Percentiles rank a stretch among this genome's conserved stretches.
Evolutionary conservation across 2,888 invertebrate species (phyloP).

Genomic region (Esperia sulphurella): DNA sequence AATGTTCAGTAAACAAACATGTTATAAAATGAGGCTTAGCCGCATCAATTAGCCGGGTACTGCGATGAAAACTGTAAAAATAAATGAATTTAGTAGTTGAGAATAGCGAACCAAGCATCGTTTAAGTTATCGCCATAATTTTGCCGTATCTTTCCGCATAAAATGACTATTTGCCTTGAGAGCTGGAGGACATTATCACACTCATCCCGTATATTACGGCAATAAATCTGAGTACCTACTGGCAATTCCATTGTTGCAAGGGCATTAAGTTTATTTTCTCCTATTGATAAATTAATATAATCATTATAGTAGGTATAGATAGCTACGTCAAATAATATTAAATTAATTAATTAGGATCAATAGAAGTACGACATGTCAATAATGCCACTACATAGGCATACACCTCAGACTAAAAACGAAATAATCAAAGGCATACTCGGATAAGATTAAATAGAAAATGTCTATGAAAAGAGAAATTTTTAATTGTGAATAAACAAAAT

Average conservation of each 20-base stretch:
- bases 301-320: no score
- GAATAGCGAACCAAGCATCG: background rate
- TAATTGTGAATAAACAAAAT: background rate
- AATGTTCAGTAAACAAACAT: no score
- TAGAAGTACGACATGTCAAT: no score
- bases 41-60: no score
- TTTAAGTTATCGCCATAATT: slow-evolving; percentile 23
- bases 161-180: slow-evolving; percentile 51
- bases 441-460: no score
- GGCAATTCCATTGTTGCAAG: slow-evolving; percentile 22
- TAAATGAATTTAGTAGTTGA: background rate
- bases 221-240: slow-evolving; percentile 46
- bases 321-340: no score
- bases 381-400: no score
- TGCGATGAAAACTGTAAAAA: no score
- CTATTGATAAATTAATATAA: background rate
- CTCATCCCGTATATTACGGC: slow-evolving; percentile 50
- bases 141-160: slow-evolving; percentile 44
- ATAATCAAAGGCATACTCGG: no score
- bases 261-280: background rate
- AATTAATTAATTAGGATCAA: no score
- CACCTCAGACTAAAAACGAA: no score
- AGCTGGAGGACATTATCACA: slow-evolving; percentile 46
- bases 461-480: background rate
- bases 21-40: no score